phyloP scores from a whole-genome alignment of 2,888 invertebrate species.

The Lomographa bimaculata region DNA sequence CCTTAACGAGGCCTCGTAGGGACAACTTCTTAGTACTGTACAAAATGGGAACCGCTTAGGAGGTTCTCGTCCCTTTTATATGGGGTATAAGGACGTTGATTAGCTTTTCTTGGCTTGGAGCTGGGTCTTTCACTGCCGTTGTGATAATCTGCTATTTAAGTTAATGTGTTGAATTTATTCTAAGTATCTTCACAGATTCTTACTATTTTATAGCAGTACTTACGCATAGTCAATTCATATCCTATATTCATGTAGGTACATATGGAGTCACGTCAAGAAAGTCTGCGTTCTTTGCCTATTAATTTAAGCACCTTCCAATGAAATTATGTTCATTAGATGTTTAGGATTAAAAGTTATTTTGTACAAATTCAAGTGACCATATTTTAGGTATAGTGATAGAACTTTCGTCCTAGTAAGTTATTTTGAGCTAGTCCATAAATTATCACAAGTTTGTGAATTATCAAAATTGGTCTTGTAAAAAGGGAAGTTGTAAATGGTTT shows the following conservation, averaged over 20 bases:
- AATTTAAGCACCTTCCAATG: slow-evolving; percentile 47
- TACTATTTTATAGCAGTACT: too few species aligned
- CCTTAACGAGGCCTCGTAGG: slow-evolving; percentile 51
- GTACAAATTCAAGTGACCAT: slow-evolving; percentile 74
- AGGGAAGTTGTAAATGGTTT: slow-evolving; percentile 58
- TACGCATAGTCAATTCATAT: too few species aligned
- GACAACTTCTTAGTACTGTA: slow-evolving; percentile 68
- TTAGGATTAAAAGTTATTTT: slow-evolving; percentile 55
- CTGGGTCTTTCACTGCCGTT: slow-evolving; percentile 25
- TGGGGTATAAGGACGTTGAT: slow-evolving; percentile 36
- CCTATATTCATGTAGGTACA: too few species aligned
- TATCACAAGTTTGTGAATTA: slow-evolving; percentile 51
- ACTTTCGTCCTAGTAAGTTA: slow-evolving; percentile 78
- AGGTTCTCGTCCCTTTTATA: slow-evolving; percentile 47
- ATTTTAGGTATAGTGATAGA: slow-evolving; percentile 68
- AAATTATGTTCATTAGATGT: slow-evolving; percentile 44
- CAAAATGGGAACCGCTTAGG: slow-evolving; percentile 54
- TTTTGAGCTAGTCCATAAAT: slow-evolving; percentile 78
- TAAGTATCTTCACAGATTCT: background rate
- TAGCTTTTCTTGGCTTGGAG: slow-evolving; percentile 31
- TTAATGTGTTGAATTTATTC: slow-evolving; percentile 9
- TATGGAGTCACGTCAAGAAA: slow-evolving; percentile 10
- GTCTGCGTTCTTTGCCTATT: slow-evolving; percentile 24
- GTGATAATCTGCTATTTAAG: slow-evolving; percentile 31
- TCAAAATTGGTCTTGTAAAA: slow-evolving; percentile 51